These are phyloP conservation scores for Rhadinocentrus ornatus DNA, from an alignment of 2,797 vertebrate species.

Conservation along the genomic window DNA sequence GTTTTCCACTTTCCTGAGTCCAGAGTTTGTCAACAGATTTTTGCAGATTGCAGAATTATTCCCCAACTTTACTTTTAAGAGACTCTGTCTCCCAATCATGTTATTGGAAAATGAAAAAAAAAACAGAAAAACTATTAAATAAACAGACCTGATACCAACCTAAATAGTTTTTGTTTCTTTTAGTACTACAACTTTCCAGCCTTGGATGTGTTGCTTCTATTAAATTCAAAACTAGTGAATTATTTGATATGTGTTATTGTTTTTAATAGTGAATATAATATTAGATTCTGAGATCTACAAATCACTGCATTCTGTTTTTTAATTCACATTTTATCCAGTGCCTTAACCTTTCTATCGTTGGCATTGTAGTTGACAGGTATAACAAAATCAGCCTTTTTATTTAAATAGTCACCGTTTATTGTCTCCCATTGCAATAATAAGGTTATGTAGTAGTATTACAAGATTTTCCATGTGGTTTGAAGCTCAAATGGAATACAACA, in stretches of 20 bases:
- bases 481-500: conserved; percentile 44
- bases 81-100: too few relatives aligned
- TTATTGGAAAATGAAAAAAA: too few relatives aligned
- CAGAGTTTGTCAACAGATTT: not conserved
- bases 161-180: too few relatives aligned
- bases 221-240: too few relatives aligned
- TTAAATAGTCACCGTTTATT: conserved; percentile 1
- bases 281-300: not conserved
- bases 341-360: not conserved
- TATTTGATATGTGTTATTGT: not conserved
- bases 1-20: not conserved
- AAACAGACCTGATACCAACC: too few relatives aligned
- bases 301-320: not conserved
- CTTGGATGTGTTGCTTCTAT: too few relatives aligned
- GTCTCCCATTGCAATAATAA: conserved; percentile 2
- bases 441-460: not conserved
- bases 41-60: not conserved
- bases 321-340: not conserved
- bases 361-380: not conserved
- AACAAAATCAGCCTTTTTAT: not conserved
- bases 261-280: not conserved
- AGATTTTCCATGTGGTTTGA: conserved; percentile 25
- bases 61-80: too few relatives aligned
- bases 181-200: too few relatives aligned
- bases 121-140: too few relatives aligned